Evolutionary conservation across 2,797 vertebrate genomes (phyloP).

Genomic region (Caiman crocodilus): DNA sequence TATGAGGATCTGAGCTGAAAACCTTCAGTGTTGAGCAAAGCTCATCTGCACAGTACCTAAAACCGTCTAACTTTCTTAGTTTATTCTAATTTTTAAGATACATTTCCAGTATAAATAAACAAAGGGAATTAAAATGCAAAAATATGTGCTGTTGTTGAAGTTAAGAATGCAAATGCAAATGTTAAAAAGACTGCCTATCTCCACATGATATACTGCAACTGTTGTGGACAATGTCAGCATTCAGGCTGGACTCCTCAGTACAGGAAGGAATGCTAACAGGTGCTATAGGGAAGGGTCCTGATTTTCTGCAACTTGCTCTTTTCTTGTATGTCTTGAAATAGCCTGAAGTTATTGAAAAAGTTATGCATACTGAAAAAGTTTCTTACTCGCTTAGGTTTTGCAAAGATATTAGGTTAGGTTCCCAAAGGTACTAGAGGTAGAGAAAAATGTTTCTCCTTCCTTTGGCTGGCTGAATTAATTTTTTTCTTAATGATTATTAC

Average conservation of each 20-base stretch:
- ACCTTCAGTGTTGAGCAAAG: background rate
- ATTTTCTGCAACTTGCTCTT: background rate
- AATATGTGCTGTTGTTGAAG: background rate
- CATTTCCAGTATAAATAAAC: background rate
- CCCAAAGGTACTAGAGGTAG: background rate
- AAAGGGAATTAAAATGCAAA: background rate
- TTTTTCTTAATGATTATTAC: background rate
- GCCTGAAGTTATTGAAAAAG: background rate
- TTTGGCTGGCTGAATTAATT: background rate
- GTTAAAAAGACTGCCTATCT: background rate
- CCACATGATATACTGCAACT: rapidly evolving
- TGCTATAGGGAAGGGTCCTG: no score
- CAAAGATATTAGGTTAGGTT: background rate
- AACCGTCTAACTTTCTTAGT: background rate
- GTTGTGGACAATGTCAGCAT: no score
- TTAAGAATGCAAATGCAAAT: rapidly evolving
- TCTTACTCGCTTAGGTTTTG: background rate
- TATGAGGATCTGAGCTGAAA: background rate
- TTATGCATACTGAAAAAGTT: background rate
- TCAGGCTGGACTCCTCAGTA: no score
- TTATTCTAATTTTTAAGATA: background rate
- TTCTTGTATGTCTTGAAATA: background rate
- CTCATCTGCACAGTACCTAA: background rate
- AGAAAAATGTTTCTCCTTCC: background rate
- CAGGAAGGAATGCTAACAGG: no score